phyloP scores from a whole-genome alignment of 1,140 invertebrate species.

The Cotesia glomerata region DNA sequence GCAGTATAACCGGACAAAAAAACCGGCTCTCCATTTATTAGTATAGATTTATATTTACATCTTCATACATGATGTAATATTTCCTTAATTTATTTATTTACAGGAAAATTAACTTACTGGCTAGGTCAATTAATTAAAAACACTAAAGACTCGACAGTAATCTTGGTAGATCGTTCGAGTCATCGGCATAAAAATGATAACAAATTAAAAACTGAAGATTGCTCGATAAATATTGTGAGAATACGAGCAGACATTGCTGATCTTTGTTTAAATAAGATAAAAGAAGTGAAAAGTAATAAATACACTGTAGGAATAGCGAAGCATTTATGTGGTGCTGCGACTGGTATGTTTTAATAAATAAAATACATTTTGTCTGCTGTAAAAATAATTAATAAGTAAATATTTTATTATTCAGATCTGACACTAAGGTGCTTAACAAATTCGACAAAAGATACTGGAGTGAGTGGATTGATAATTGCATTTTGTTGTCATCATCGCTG shows the following conservation, averaged over 20 bases:
- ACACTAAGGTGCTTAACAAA: slow-evolving; percentile 72
- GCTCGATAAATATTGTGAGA: slow-evolving; percentile 63
- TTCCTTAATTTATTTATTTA: slow-evolving; percentile 34
- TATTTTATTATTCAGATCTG: slow-evolving; percentile 66
- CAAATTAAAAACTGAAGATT: slow-evolving; percentile 67
- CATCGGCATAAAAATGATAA: slow-evolving; percentile 84
- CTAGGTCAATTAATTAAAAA: slow-evolving; percentile 68
- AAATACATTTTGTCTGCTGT: background rate
- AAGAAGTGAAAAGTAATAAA: slow-evolving; percentile 58
- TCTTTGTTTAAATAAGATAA: slow-evolving; percentile 69
- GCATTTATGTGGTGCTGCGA: slow-evolving; percentile 85
- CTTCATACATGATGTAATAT: no score
- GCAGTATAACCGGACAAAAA: no score
- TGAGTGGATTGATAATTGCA: slow-evolving; percentile 75
- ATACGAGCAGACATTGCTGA: slow-evolving; percentile 78
- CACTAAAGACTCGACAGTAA: slow-evolving; percentile 63
- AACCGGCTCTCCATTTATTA: no score
- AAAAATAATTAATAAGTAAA: background rate
- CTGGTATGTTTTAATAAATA: slow-evolving; percentile 63
- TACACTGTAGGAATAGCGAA: slow-evolving; percentile 78
- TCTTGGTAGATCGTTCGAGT: slow-evolving; percentile 79
- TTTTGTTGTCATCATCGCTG: slow-evolving; percentile 90
- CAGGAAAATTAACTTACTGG: slow-evolving; percentile 78
- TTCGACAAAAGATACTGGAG: slow-evolving; percentile 50
- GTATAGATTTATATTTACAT: no score